Evolutionary conservation across 2,797 vertebrate species (phyloP).

Genomic region (Microtus californicus): DNA sequence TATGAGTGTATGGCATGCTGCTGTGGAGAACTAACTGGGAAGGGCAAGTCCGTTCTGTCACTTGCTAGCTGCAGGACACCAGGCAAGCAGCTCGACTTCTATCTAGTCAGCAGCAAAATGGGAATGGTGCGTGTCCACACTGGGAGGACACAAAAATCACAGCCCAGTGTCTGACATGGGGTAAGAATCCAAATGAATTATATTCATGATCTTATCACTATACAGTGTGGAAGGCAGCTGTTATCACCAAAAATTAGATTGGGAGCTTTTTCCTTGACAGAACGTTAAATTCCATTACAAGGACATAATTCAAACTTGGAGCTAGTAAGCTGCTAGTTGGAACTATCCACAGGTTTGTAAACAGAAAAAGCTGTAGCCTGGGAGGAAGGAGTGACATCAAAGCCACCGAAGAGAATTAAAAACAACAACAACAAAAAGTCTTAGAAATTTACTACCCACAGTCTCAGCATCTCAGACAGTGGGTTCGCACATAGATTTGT

Average conservation of each 20-base stretch:
- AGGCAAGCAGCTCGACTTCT: neutral
- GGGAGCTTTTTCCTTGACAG: conserved; percentile 78
- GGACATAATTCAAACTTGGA: conserved; percentile 74
- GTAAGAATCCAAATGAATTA: conserved; percentile 27
- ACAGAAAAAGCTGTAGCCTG: neutral
- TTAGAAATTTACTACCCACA: neutral
- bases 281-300: conserved; percentile 81
- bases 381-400: neutral
- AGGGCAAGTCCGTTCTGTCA: neutral
- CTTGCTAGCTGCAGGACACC: neutral
- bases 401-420: neutral
- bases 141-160: neutral
- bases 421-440: neutral
- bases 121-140: neutral
- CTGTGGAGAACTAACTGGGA: neutral
- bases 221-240: conserved; percentile 25
- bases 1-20: neutral
- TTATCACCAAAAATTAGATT: conserved; percentile 60
- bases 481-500: neutral
- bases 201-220: neutral
- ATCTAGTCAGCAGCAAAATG: neutral
- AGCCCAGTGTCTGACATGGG: neutral
- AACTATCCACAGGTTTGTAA: conserved; percentile 43
- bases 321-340: conserved; percentile 49
- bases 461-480: neutral